These are phyloP conservation scores for Dendrocopos noguchii DNA, from an alignment of 2,113 vertebrate genomes.

Conservation along the genomic window DNA sequence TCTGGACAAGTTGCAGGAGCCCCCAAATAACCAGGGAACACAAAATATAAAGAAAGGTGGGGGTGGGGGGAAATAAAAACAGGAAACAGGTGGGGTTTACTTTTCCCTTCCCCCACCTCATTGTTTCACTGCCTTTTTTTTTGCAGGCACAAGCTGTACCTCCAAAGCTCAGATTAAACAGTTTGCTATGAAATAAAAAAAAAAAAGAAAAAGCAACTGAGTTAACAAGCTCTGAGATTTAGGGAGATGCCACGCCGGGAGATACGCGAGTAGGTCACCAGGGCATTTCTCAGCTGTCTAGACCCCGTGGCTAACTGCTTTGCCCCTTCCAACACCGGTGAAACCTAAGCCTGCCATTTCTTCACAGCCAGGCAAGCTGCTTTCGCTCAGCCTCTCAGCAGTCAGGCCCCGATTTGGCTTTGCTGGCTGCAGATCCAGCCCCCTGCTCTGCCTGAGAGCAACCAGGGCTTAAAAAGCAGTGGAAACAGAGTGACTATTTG, in stretches of 20 bases:
- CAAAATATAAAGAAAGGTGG: constrained; percentile 33
- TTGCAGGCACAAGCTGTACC: not conserved
- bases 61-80: constrained; percentile 56
- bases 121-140: not conserved
- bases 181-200: not conserved
- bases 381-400: not conserved
- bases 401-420: not conserved
- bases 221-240: constrained; percentile 42
- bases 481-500: not conserved
- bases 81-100: constrained; percentile 67
- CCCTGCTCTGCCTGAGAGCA: not conserved
- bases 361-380: not conserved
- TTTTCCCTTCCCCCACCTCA: not conserved
- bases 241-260: not conserved
- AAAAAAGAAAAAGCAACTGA: not conserved
- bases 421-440: accelerated
- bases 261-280: not conserved
- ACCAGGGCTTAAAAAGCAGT: not conserved
- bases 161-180: not conserved
- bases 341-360: not conserved
- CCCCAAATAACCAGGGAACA: constrained; percentile 46
- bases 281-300: not conserved
- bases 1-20: constrained; percentile 65
- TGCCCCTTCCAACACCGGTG: not conserved
- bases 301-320: not conserved